Percentiles rank a stretch among this genome's conserved stretches.
Evolutionary conservation across 1,140 invertebrate genomes (phyloP).

Genomic region (Pseudachorutes palmiensis): DNA sequence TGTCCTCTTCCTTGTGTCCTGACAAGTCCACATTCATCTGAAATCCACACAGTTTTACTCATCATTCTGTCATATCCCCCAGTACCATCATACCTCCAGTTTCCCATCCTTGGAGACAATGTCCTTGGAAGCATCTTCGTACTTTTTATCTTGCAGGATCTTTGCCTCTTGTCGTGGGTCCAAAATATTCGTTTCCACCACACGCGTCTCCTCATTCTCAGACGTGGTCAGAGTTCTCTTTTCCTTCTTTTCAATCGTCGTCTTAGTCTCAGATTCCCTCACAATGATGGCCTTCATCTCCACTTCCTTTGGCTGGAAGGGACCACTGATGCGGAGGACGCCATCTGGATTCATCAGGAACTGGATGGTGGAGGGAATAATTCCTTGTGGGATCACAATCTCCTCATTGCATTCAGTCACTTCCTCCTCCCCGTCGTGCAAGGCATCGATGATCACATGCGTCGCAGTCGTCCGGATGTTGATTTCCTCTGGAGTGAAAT

Average conservation of each 20-base stretch:
- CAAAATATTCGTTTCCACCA: neutral
- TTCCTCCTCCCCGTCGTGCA: neutral
- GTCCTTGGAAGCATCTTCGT: neutral
- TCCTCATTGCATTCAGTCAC: neutral
- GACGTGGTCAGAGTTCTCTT: neutral
- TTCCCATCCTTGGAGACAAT: slow-evolving; percentile 2
- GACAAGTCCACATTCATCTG: neutral
- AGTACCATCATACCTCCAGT: neutral
- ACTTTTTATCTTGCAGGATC: slow-evolving; percentile 2
- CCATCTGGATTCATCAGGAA: neutral
- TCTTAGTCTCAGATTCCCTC: neutral
- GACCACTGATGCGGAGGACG: neutral
- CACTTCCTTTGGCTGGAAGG: neutral
- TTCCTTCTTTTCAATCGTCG: neutral
- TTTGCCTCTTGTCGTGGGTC: neutral
- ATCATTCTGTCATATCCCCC: neutral
- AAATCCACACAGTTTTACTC: neutral
- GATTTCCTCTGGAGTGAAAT: neutral
- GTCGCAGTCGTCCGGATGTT: neutral
- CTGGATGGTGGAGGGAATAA: neutral
- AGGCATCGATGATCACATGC: neutral
- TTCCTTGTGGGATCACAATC: neutral
- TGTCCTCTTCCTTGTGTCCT: slow-evolving; percentile 2
- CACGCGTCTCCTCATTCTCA: neutral
- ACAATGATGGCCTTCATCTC: neutral